Evolutionary conservation across 37 sponge, comb jelly and placozoan species (phyloP), one percentile per base, ranked within the genome.

Genomic region (Agelas oroides): DNA sequence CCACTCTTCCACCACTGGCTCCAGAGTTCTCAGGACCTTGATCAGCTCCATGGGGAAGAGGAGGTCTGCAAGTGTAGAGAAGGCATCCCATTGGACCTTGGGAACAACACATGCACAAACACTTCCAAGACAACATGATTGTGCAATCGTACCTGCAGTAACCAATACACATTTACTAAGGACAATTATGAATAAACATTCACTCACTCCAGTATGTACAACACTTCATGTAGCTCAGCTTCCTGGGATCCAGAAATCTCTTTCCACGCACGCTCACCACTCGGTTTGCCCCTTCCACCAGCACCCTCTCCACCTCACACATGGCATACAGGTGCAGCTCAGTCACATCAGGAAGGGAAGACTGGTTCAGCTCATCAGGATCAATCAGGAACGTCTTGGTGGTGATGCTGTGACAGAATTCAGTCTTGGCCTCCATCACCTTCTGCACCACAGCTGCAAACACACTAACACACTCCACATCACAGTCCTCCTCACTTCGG

Each of bases 401-500:
- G 31, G 25, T 27, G 31, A 86, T n/a, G 3, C 41, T 14, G 35
- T 74, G 70, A 23, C 68, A 65, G 33, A 77, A 77, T 21, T 56
- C 78, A 35, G 71, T 41, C 35, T 69, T 77, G 34, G 72, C 37
- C 24, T 77, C 72, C 37, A 69, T 28, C 24, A 77, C 69, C 18
- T 77, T 63, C n/a, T 33, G 21, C 32, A 86, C 55, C 31, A 86
- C 38, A 16, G 58, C 59, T 5, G 37, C 61, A 57, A 77, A 24
- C 20, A 86, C 53, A n/a, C 37, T 58, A 25, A 34, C 53, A 31
- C 86, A 86, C 35, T 86, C 59, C 37, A 70, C 32, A 21, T 41
- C 77, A 20, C 12, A 12, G 16, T 77, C 71, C 28, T 68, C 23
- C n/a, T n/a, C 14, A 77, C 78, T 67, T 21, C 59, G 39, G 36